Base-by-base conservation (phyloP, 2,888 invertebrate genomes). In the Ornithoptera priamus region DNA sequence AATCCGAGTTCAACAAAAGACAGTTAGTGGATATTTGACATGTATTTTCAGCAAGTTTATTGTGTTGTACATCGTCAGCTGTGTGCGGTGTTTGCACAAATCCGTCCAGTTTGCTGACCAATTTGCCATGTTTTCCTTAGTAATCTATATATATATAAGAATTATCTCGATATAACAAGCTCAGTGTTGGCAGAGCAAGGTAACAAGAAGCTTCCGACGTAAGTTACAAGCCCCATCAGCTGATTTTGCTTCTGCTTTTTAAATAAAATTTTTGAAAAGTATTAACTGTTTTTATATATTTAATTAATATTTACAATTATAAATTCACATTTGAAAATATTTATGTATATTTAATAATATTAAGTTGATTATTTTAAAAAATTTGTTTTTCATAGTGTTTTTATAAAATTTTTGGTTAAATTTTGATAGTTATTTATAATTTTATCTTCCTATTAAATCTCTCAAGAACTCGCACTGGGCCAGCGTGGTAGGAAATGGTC, bases 71-170 rank as follows among this genome's bases (percentile, higher is more conserved):
- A 71, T 60, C 75, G 82, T 86, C 87, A 85, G 83, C 84, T 64
- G 58, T 68, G 63, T 70, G 62, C 67, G 30, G 20, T 76, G 68
- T 73, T 72, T 72, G 67, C 70, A 70, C 66, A 75, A 69, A 70
- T 67, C 60, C 69, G 64, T 70, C 64, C 65, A 63, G 72, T 74
- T 72, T 72, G 73, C 70, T 68, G 72, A 73, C 71, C 74, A 73
- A 77, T 75, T 77, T 65, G 36, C 69, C 70, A 68, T 76, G 75
- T 83, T 84, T 85, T 84, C 80, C 85, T 74, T 75, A 77, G 75
- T 76, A 77, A 78, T 79, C 75, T 72, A 81, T 89, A 90, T 89
- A 90, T 84, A 88, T 50, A 50, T 50, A 85, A 83, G 80, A 60
- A 24, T 79, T 80, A 75, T 71, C 75, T 73, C 74, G 72, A 74